Evolutionary conservation across 2,888 invertebrate genomes (phyloP), one percentile per base, ranked within the genome.

Genomic region (Pollenia angustigena): DNA sequence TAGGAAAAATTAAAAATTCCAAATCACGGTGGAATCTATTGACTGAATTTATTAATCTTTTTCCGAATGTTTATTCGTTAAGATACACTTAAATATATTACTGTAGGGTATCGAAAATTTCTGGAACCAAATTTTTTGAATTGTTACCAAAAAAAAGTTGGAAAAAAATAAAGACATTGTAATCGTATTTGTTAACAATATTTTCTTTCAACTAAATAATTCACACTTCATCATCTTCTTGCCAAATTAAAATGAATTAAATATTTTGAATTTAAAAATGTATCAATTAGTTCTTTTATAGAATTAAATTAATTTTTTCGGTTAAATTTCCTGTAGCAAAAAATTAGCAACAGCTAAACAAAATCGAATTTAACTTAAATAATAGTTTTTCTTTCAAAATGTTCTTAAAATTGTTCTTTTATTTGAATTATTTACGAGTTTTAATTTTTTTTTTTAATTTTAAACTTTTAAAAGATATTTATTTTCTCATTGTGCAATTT

Each of bases 221-320:
- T 86, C 75, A 82, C 82, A 86, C 69, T 86, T 82, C 71, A 80
- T 82, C 64, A 80, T 79, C 56, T 80, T 71, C 10, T 50, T 75
- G 74, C 46, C 58, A 72, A 64, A 56, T 44, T 42, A 4, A 50
- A 79, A 40, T n/a, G 52, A n/a, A 48, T 68, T 23, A 8, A 42
- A 66, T 9, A 12, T 32, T 32, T 32, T 32, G 32, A 32, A 32
- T 32, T 32, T 32, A 32, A 32, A 32, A 32, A 32, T 32, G 2
- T 32, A 32, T 32, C 32, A 32, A 32, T 32, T 32, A 32, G 32
- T 32, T 32, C 32, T 32, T 32, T 32, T 6, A 32, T 6, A 6
- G 6, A 32, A 32, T 32, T 32, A 6, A 32, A 32, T 32, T 32
- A 32, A 32, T 6, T 32, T 32, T 32, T 23, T 3, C 23, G 32